A percentile compares a stretch with the other conserved stretches of the same genome.
Evolutionary conservation across 2,888 invertebrate genomes (phyloP).

Genomic region (Tetheella fluctuosa): DNA sequence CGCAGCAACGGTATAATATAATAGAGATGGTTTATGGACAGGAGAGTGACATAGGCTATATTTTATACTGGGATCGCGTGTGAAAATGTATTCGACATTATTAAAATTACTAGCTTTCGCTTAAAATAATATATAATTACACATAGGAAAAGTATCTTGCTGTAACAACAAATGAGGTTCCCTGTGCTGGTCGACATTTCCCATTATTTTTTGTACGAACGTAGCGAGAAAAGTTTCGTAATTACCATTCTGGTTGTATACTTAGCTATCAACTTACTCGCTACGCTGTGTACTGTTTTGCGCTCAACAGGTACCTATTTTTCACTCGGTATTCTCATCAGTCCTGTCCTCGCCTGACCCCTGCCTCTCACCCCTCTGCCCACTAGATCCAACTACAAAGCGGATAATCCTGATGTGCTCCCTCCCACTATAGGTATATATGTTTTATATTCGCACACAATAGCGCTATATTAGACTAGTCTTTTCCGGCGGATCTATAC

Average conservation of each 20-base stretch:
- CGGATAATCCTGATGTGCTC: conserved; percentile 25
- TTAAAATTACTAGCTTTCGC: too few species aligned
- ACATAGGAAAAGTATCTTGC: conserved; percentile 14
- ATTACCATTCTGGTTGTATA: conserved; percentile 47
- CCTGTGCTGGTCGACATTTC: conserved; percentile 35
- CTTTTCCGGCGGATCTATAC: conserved; percentile 6
- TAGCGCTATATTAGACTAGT: conserved; percentile 15
- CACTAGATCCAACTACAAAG: conserved; percentile 19
- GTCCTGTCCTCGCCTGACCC: conserved; percentile 26
- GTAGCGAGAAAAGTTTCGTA: conserved; percentile 47
- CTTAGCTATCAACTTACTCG: conserved; percentile 16
- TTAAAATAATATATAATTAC: neutral
- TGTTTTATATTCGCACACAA: conserved; percentile 10
- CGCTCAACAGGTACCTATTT: conserved; percentile 51
- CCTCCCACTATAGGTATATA: conserved; percentile 1
- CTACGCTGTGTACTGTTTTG: conserved; percentile 11
- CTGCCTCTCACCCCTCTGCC: conserved; percentile 25
- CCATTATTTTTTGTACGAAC: conserved; percentile 47
- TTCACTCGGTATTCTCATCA: conserved; percentile 47
- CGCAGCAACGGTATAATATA: too few species aligned
- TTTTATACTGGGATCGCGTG: too few species aligned
- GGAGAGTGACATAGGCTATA: too few species aligned
- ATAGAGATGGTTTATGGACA: too few species aligned
- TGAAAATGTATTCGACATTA: too few species aligned
- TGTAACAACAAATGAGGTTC: conserved; percentile 31